A percentile compares a stretch with the other conserved stretches of the same genome.
phyloP scores from a whole-genome alignment of 2,113 vertebrate species.

The Sceloporus tristichus region DNA sequence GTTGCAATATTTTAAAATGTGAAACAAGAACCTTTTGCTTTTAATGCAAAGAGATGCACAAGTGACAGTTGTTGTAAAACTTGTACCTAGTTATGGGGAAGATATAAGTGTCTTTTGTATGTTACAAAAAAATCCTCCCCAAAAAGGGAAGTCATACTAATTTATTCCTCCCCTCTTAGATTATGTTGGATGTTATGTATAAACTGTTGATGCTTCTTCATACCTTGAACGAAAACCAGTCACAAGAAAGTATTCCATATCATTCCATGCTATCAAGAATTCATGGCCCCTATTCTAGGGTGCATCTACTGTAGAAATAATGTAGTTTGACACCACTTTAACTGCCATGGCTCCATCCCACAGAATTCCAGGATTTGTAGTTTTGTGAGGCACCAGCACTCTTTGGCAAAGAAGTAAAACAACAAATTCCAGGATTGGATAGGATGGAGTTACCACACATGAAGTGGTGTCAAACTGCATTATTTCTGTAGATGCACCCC shows the following conservation, averaged over 20 bases:
- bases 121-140: neutral
- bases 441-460: too few relatives aligned
- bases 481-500: neutral
- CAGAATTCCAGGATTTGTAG: too few relatives aligned
- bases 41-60: neutral
- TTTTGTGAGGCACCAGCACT: too few relatives aligned
- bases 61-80: neutral
- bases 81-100: neutral
- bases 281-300: neutral
- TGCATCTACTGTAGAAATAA: too few relatives aligned
- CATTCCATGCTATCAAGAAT: too few relatives aligned
- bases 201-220: neutral
- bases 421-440: too few relatives aligned
- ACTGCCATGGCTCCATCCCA: too few relatives aligned
- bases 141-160: neutral
- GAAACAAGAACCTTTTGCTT: neutral
- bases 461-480: too few relatives aligned
- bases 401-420: too few relatives aligned
- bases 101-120: neutral
- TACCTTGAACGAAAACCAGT: neutral
- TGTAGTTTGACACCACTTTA: too few relatives aligned
- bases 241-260: neutral
- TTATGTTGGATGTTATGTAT: neutral
- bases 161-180: neutral
- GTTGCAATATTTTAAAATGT: neutral